Base-by-base conservation (phyloP, 2,797 vertebrate genomes). In the Diplodus puntazzo region DNA sequence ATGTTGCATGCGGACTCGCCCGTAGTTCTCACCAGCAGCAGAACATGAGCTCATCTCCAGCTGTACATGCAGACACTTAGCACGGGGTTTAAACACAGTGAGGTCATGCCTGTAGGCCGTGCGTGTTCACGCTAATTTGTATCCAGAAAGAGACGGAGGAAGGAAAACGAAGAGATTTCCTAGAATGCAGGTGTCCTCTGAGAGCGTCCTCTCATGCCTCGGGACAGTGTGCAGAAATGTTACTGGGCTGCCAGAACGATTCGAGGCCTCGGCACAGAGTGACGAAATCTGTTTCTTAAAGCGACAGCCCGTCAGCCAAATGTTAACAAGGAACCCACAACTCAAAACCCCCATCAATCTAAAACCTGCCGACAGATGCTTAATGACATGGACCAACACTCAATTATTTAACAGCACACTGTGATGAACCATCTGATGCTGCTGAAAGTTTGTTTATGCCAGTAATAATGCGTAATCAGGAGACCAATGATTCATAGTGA, bases 31-130 rank as follows among this genome's bases (percentile, higher is more conserved):
- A 27, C 66, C 69, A 80, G 64, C 62, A 69, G 55, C 80, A 17
- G 73, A 81, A 74, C 9, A 86, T 93, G 91, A 92, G 79, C 85
- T 94, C 89, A 92, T 87, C 77, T 60, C 65, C 86, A 85, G 81
- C 88, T 17, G 2, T 43, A 39, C 53, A 25, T 0, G 12, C 53
- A 30, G 27, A 45, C 46, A 34, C 58, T 52, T 70, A 72, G 70
- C 11, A 53, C 13, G 71, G 30, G 65, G 20, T 49, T 86, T 58
- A 45, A 83, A 77, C 79, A 79, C 74, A 57, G 49, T 87, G 90
- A 92, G 55, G 83, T 91, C 86, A 89, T 71, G 42, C 54, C 50
- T 45, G 4, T 2, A 69, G 73, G 73, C 60, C 69, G 45, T 27
- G 17, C 14, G 14, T 13, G 55, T 42, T 62, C 21, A 30, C 25